Conservation (phyloP, 2,888 invertebrate species). For the Cabera pusaria region DNA sequence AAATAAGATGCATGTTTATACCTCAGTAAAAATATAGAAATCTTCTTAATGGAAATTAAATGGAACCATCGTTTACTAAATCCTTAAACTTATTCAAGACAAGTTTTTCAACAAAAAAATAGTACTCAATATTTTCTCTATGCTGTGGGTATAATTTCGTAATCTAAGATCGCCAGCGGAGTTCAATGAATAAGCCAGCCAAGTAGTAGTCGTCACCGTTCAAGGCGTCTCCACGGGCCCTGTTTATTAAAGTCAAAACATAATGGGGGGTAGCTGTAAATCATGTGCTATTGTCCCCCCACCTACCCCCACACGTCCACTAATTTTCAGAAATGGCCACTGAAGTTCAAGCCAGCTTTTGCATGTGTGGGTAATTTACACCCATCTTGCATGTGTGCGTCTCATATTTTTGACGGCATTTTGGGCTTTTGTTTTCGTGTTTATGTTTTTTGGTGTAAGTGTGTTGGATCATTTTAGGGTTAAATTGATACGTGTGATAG, state of each 20-base stretch:
- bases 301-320: constrained; percentile 56
- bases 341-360: constrained; percentile 62
- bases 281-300: constrained; percentile 72
- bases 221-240: constrained; percentile 32
- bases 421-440: constrained; percentile 9
- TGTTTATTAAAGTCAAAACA: constrained; percentile 86
- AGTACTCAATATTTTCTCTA: too few relatives aligned
- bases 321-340: constrained; percentile 79
- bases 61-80: too few relatives aligned
- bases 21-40: too few relatives aligned
- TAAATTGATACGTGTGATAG: too few relatives aligned
- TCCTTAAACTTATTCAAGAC: too few relatives aligned
- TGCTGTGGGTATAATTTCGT: too few relatives aligned
- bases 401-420: constrained; percentile 17
- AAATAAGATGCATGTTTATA: too few relatives aligned
- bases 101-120: too few relatives aligned
- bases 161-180: background rate
- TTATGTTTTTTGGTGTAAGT: too few relatives aligned
- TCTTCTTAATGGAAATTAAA: too few relatives aligned
- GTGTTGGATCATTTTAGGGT: too few relatives aligned
- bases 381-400: constrained; percentile 10
- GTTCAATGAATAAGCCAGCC: too few relatives aligned
- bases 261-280: constrained; percentile 86
- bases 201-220: constrained; percentile 4
- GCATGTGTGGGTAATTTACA: constrained; percentile 42